Percentiles rank a stretch among this genome's conserved stretches.
phyloP scores from a whole-genome alignment of 2,113 vertebrate species.

The Cairina moschata region DNA sequence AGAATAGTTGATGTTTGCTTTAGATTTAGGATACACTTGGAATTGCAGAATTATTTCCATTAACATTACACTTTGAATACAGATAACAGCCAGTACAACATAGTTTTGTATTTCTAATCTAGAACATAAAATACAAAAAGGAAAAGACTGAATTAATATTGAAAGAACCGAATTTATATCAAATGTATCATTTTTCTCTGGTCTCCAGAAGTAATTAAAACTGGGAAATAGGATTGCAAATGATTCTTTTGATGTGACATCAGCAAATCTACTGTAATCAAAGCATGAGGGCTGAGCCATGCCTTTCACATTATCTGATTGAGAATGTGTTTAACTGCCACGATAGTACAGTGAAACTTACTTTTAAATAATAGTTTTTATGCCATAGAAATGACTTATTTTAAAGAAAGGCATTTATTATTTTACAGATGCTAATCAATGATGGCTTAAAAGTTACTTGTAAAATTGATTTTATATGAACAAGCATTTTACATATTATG shows the following conservation, averaged over 20 bases:
- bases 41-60: slow-evolving; percentile 42
- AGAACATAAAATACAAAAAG: neutral
- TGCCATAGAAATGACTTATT: slow-evolving; percentile 12
- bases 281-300: slow-evolving; percentile 12
- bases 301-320: slow-evolving; percentile 54
- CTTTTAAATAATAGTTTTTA: slow-evolving; percentile 47
- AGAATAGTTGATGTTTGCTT: neutral
- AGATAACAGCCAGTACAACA: slow-evolving; percentile 20
- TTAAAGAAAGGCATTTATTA: neutral
- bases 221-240: slow-evolving; percentile 61
- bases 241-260: slow-evolving; percentile 58
- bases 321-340: neutral
- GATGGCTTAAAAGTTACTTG: neutral
- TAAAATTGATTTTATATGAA: slow-evolving; percentile 2
- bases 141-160: slow-evolving; percentile 32
- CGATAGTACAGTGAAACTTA: neutral
- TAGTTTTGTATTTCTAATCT: slow-evolving; percentile 49
- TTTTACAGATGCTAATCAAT: slow-evolving; percentile 29
- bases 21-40: slow-evolving; percentile 26
- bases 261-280: slow-evolving; percentile 46
- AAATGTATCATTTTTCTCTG: slow-evolving; percentile 37
- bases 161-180: neutral
- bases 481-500: neutral
- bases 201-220: slow-evolving; percentile 72
- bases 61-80: slow-evolving; percentile 40